phyloP scores from a whole-genome alignment of 2,113 vertebrate genomes.

The Cephalopterus ornatus region DNA sequence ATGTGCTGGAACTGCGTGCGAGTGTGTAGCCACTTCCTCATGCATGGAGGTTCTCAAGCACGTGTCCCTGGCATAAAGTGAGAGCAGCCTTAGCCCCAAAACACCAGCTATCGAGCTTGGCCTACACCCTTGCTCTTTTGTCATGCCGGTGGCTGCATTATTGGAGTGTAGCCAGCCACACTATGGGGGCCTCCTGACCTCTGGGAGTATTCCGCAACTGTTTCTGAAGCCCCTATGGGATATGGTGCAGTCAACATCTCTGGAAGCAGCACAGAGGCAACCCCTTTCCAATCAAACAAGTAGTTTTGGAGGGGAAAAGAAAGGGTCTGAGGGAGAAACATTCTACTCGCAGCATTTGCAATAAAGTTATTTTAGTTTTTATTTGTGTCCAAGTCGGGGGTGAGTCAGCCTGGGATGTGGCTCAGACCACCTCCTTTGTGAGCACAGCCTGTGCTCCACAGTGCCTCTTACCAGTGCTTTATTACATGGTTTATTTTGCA shows the following conservation, averaged over 20 bases:
- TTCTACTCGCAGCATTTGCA: neutral
- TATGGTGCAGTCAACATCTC: neutral
- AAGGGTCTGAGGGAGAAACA: neutral
- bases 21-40: neutral
- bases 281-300: neutral
- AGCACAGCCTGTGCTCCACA: neutral
- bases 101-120: neutral
- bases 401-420: neutral
- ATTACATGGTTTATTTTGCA: neutral
- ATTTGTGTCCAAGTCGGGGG: neutral
- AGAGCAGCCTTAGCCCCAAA: neutral
- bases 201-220: rapidly evolving
- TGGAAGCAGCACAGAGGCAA: neutral
- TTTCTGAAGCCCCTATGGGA: neutral
- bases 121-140: neutral
- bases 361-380: neutral
- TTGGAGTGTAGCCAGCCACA: neutral
- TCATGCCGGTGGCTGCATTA: rapidly evolving
- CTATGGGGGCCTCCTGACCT: neutral
- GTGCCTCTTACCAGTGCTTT: neutral
- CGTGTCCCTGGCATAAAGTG: neutral
- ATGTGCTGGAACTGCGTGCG: neutral
- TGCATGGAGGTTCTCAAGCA: neutral
- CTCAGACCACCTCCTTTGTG: neutral
- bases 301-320: neutral